Percentiles rank a stretch among this genome's conserved stretches.
phyloP scores from a whole-genome alignment of 2,113 vertebrate genomes.

The Miniopterus natalensis region DNA sequence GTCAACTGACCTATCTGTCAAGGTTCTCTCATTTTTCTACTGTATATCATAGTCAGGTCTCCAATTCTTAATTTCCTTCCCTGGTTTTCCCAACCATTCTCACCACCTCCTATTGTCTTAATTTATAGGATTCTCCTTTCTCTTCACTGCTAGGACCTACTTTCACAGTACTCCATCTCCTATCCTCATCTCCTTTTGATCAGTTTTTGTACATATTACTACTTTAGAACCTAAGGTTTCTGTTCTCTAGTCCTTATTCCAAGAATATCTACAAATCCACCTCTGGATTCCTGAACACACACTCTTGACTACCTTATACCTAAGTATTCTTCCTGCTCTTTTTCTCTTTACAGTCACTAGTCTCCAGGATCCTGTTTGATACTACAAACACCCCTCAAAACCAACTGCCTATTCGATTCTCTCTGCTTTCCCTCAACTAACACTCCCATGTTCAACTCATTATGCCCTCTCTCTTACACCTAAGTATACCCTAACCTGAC shows the following conservation, averaged over 20 bases:
- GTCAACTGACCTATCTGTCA: background rate
- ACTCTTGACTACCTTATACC: background rate
- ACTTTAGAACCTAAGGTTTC: slow-evolving; percentile 26
- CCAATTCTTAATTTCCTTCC: background rate
- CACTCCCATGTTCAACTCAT: background rate
- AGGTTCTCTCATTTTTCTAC: slow-evolving; percentile 46
- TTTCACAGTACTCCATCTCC: slow-evolving; percentile 14
- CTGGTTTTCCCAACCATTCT: slow-evolving; percentile 13
- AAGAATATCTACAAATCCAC: slow-evolving; percentile 17
- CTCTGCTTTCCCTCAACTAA: slow-evolving; percentile 18
- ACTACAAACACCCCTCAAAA: background rate
- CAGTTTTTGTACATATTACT: background rate
- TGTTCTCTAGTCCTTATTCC: background rate
- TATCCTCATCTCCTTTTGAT: background rate
- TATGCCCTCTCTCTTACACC: background rate
- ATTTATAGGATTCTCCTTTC: slow-evolving; percentile 13
- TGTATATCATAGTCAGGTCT: background rate
- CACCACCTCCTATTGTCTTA: background rate
- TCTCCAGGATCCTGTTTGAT: background rate
- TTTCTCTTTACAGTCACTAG: slow-evolving; percentile 23
- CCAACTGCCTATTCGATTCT: background rate
- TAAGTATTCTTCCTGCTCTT: background rate
- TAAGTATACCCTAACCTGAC: background rate
- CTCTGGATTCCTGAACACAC: background rate
- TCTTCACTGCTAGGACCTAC: background rate